phyloP scores from a whole-genome alignment of 1,140 invertebrate genomes.

The Marisa cornuarietis region DNA sequence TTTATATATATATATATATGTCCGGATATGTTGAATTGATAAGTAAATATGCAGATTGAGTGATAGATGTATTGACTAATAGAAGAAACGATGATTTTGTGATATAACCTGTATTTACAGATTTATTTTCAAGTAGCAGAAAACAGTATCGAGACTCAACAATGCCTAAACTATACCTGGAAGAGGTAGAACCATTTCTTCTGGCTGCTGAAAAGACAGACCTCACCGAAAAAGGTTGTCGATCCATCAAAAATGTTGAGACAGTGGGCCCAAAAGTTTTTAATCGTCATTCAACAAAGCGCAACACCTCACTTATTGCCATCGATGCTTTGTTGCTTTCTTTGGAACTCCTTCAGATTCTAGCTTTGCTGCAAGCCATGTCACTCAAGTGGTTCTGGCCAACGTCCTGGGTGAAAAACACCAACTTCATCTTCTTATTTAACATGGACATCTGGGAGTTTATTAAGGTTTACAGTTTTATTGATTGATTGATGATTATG shows the following conservation, averaged over 20 bases:
- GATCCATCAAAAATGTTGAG: background rate
- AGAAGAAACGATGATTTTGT: too few species aligned
- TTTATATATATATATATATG: too few species aligned
- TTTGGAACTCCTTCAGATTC: conserved; percentile 55
- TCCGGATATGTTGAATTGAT: too few species aligned
- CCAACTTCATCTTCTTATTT: conserved; percentile 53
- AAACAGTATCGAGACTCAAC: background rate
- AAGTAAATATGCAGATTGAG: too few species aligned
- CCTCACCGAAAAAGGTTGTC: conserved; percentile 17
- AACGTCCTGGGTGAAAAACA: conserved; percentile 43
- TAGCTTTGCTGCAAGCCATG: conserved; percentile 58
- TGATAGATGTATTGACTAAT: too few species aligned
- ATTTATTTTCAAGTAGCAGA: too few species aligned
- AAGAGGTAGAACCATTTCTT: conserved; percentile 14
- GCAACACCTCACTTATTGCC: conserved; percentile 50
- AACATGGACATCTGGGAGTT: conserved; percentile 61
- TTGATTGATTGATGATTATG: too few species aligned
- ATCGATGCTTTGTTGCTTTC: conserved; percentile 48
- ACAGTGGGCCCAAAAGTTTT: conserved; percentile 7
- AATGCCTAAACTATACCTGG: conserved; percentile 22
- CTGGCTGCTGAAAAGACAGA: conserved; percentile 1
- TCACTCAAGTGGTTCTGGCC: conserved; percentile 57
- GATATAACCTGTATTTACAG: too few species aligned
- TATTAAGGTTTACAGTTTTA: conserved; percentile 32
- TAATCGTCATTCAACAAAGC: conserved; percentile 24